phyloP scores from a whole-genome alignment of 37 sponge, comb jelly and placozoan genomes.

The Oopsacas minuta region DNA sequence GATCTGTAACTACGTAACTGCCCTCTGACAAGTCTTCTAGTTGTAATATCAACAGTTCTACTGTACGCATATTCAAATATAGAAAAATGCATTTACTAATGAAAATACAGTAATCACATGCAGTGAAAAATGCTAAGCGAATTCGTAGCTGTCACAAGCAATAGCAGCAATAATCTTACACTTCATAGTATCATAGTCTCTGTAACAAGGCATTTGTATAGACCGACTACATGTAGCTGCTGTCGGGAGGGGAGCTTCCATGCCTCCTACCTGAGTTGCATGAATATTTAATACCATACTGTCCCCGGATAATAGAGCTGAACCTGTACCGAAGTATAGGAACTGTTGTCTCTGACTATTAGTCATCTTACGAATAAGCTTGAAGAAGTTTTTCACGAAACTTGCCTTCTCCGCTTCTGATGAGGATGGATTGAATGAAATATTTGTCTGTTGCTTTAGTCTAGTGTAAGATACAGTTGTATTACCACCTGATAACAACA shows the following conservation, averaged over 20 bases:
- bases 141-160: slow-evolving; percentile 69
- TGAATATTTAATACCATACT: not conserved
- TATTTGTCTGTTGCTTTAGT: slow-evolving; percentile 34
- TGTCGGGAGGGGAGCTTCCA: slow-evolving; percentile 46
- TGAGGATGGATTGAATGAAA: not conserved
- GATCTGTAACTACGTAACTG: too few species aligned
- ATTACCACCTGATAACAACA: slow-evolving; percentile 76
- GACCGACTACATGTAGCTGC: slow-evolving; percentile 84
- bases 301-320: slow-evolving; percentile 33
- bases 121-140: slow-evolving; percentile 34
- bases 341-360: slow-evolving; percentile 78
- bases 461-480: slow-evolving; percentile 48
- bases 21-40: too few species aligned
- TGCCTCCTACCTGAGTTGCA: not conserved
- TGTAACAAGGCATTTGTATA: slow-evolving; percentile 74
- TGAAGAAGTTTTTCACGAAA: slow-evolving; percentile 71
- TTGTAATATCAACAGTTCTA: too few species aligned
- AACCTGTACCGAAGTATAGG: slow-evolving; percentile 91
- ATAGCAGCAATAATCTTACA: slow-evolving; percentile 66
- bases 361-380: slow-evolving; percentile 78
- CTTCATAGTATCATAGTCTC: slow-evolving; percentile 58
- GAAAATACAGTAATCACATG: too few species aligned
- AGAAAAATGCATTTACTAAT: too few species aligned
- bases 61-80: too few species aligned
- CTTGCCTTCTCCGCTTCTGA: not conserved